Evolutionary conservation across 2,888 invertebrate species (phyloP).

Genomic region (Platycheirus albimanus): DNA sequence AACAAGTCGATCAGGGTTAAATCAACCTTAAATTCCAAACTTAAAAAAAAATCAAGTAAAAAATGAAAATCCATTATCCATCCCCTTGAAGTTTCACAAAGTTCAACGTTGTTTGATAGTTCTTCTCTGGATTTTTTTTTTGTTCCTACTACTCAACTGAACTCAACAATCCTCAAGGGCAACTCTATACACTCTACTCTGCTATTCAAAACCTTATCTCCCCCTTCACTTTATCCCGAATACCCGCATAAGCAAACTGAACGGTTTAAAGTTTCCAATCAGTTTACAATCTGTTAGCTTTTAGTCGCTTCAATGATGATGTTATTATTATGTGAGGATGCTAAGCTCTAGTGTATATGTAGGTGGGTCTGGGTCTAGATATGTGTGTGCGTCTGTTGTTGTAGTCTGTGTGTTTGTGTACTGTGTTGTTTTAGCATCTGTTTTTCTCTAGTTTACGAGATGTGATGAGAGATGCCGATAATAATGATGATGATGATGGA

Average conservation of each 20-base stretch:
- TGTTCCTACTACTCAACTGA: background rate
- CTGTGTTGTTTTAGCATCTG: conserved; percentile 53
- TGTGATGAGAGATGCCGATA: conserved; percentile 44
- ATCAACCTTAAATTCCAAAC: conserved; percentile 58
- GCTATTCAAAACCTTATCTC: conserved; percentile 9
- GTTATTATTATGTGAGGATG: conserved; percentile 57
- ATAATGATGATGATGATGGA: conserved; percentile 60
- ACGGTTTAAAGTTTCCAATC: conserved; percentile 65
- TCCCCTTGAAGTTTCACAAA: conserved; percentile 61
- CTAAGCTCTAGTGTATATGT: background rate
- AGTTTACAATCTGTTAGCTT: conserved; percentile 71
- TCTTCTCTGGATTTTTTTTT: too few species aligned
- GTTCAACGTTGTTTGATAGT: conserved; percentile 50
- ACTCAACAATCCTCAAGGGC: conserved; percentile 33
- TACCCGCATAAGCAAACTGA: conserved; percentile 22
- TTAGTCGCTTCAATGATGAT: conserved; percentile 69
- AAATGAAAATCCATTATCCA: conserved; percentile 62
- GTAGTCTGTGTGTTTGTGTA: too few species aligned
- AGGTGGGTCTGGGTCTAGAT: background rate
- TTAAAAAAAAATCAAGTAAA: conserved; percentile 24
- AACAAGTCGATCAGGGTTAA: conserved; percentile 64
- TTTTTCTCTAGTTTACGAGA: conserved; percentile 22
- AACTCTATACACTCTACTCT: conserved; percentile 13
- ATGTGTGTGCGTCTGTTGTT: too few species aligned
- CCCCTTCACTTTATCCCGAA: too few species aligned